Conservation (phyloP, 2,888 invertebrate species). For the Rhabditoides inermis region DNA sequence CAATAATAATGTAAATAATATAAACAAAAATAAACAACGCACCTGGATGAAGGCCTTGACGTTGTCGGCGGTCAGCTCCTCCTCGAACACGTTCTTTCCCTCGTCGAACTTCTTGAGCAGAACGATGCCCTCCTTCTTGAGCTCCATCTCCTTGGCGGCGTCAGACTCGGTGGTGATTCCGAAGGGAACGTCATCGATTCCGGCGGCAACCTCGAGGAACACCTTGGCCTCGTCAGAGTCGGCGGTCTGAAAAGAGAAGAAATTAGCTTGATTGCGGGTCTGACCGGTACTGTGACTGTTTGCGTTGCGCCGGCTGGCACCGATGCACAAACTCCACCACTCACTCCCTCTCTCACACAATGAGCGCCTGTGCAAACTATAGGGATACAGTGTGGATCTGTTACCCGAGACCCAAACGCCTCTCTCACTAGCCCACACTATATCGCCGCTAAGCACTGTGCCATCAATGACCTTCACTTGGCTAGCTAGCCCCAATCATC, state of each 20-base stretch:
- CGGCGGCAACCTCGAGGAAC: slow-evolving; percentile 72
- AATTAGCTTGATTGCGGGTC: not conserved
- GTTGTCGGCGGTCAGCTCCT: slow-evolving; percentile 18
- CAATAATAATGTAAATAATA: not conserved
- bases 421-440: too few relatives aligned
- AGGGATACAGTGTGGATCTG: too few relatives aligned
- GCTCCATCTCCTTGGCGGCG: slow-evolving; percentile 71
- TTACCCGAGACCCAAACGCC: too few relatives aligned
- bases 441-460: too few relatives aligned
- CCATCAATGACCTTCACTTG: too few relatives aligned
- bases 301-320: not conserved
- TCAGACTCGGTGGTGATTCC: slow-evolving; percentile 73
- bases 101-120: slow-evolving; percentile 70
- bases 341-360: too few relatives aligned
- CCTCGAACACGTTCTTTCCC: slow-evolving; percentile 44
- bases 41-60: slow-evolving; percentile 24
- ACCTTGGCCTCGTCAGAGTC: slow-evolving; percentile 72
- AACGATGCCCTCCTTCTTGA: slow-evolving; percentile 68
- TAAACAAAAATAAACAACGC: too few relatives aligned
- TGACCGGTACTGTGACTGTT: too few relatives aligned
- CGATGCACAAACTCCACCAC: not conserved
- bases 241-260: slow-evolving; percentile 60
- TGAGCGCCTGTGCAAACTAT: too few relatives aligned
- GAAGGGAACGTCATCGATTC: slow-evolving; percentile 79
- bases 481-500: too few relatives aligned